Base-by-base conservation (phyloP, 2,797 vertebrate species). In the Loriculus beryllinus region DNA sequence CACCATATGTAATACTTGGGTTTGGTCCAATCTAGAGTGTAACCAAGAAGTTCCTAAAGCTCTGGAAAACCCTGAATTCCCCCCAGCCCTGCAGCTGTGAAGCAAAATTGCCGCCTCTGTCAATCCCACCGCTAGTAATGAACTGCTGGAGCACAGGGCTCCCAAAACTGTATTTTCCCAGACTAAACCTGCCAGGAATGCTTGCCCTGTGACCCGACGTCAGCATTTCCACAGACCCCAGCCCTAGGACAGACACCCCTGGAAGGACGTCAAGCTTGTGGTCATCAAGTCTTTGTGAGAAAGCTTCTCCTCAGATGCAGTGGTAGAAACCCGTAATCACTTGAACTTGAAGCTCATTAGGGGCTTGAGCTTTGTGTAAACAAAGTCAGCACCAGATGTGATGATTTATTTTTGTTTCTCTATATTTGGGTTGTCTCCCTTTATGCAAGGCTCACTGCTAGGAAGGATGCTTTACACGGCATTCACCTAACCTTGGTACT, bases 121-220 rank as follows among this genome's bases (percentile, higher is more conserved):
- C 93, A 83, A 14, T 95, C 91, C 90, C 87, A 90, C 72, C 5
- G 0, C 87, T 88, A 11, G 45, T 88, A 91, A 96, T 96, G 95
- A 96, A 81, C 90, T 96, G 90, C 90, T 88, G 85, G 93, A 96
- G 87, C 80, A 69, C 79, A 90, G 85, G 74, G 74, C 91, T 96
- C 90, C 85, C 90, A 83, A 78, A 93, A 86, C 80, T 79, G 64
- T 88, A 37, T 92, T 96, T 96, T 96, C 95, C 95, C 95, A 96
- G 94, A 90, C 57, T 76, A 90, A 83, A 95, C 93, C 92, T 96
- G 96, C 95, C 96, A 96, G 96, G 88, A 96, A 92, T 8, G 14
- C 88, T 90, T 91, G 90, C 82, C 88, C 94, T 59, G 3, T 93
- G 93, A 96, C 94, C 85, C 7, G 0, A 21, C 3, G 0, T 88